Base-by-base conservation (phyloP, 2,113 vertebrate genomes). In the Chloebia gouldiae region DNA sequence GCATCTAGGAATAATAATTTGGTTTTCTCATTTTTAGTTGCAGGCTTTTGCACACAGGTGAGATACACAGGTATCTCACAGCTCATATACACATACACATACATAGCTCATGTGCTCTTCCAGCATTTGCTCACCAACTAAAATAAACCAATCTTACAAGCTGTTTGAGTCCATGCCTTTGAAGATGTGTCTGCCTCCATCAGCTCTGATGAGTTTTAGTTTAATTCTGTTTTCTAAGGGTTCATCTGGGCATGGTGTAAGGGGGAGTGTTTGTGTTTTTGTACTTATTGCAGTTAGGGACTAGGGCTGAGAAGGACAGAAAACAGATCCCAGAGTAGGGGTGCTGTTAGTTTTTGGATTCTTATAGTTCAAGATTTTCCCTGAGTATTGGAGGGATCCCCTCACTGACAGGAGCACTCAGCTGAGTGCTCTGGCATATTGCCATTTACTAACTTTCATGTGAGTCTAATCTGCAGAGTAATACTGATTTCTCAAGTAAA, bases 391-490 rank as follows among this genome's bases (percentile, higher is more conserved):
- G 27, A 71, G 42, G 37, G 17, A 56, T 60, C 22, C 9, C 11
- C 10, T 3, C 1, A 1, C 3, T 70, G 63, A 66, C 59, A 86
- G 78, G 39, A 78, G 20, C n/a, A 31, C 71, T 94, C 71, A 92
- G 59, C 66, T 73, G 70, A 76, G 66, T 85, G 75, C 21, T 79
- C 50, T 84, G 77, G 51, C 20, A 0, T 73, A 14, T 51, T 85
- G 40, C 87, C 64, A 70, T 65, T 90, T 61, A 25, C 35, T 47
- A 59, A 75, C 35, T 88, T 92, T 59, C 19, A 35, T 90, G 73
- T 76, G 17, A 90, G 51, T 66, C 75, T 93, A 54, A 63, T 80
- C 56, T 92, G 79, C 75, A 88, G 57, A 94, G 51, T 94, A 88
- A 81, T 70, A n/a, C 35, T 65, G 39, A 49, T 81, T 95, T 95